Conservation (phyloP, 2,797 vertebrate genomes). For the Sebastes paucispinis region DNA sequence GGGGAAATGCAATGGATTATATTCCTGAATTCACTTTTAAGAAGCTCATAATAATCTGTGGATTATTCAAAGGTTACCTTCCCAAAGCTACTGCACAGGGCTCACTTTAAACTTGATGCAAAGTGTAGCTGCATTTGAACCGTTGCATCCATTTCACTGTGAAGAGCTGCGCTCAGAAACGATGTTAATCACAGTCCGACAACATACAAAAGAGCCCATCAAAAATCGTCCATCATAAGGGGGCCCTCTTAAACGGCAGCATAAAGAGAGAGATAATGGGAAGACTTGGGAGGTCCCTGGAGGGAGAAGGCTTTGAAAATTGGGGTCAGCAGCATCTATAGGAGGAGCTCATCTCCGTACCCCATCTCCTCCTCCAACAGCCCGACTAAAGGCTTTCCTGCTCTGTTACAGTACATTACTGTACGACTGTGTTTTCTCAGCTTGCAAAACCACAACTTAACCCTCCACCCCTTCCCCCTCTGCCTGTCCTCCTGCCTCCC, state of each 20-base stretch:
- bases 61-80: slow-evolving; percentile 15
- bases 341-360: slow-evolving; percentile 54
- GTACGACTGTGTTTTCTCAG: slow-evolving; percentile 40
- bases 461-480: slow-evolving; percentile 8
- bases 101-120: slow-evolving; percentile 17
- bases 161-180: slow-evolving; percentile 44
- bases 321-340: slow-evolving; percentile 73
- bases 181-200: slow-evolving; percentile 66
- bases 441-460: slow-evolving; percentile 30
- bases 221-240: slow-evolving; percentile 70
- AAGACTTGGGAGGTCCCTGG: slow-evolving; percentile 74
- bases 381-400: slow-evolving; percentile 22
- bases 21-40: neutral
- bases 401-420: slow-evolving; percentile 18
- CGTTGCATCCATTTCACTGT: slow-evolving; percentile 38
- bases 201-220: slow-evolving; percentile 67
- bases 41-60: slow-evolving; percentile 5
- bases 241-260: slow-evolving; percentile 59
- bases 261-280: slow-evolving; percentile 69
- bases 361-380: slow-evolving; percentile 44
- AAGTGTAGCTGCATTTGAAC: slow-evolving; percentile 22
- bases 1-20: neutral
- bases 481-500: slow-evolving; percentile 34
- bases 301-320: slow-evolving; percentile 71
- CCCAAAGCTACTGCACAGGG: neutral